Conservation (phyloP, 2,797 vertebrate genomes). For the Cuculus canorus region DNA sequence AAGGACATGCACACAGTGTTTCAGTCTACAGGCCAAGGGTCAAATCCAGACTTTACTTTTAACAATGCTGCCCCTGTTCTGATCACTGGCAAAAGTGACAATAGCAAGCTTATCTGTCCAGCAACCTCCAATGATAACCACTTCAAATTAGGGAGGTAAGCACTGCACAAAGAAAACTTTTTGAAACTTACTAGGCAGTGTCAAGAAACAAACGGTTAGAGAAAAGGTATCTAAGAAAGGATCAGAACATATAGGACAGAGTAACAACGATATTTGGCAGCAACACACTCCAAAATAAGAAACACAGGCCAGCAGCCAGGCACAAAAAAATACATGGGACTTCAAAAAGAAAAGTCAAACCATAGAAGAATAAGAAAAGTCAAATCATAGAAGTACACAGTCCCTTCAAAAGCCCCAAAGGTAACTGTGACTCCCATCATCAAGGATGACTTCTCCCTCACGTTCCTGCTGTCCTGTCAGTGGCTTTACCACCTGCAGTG, state of each 20-base stretch:
- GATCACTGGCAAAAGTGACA: not conserved
- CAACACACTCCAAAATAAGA: not conserved
- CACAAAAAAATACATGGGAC: not conserved
- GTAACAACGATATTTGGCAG: not conserved
- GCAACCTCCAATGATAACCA: not conserved
- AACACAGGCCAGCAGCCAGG: not conserved
- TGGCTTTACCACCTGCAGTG: not conserved
- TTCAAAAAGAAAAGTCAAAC: not conserved
- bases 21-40: not conserved
- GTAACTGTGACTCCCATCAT: not conserved
- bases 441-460: not conserved
- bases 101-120: not conserved
- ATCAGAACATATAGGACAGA: fast-evolving
- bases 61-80: not conserved
- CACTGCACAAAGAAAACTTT: not conserved
- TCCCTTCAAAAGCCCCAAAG: not conserved
- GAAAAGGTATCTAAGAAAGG: not conserved
- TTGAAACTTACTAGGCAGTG: not conserved
- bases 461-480: not conserved
- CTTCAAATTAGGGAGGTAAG: not conserved
- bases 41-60: not conserved
- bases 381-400: not conserved
- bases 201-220: not conserved
- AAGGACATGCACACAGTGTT: not conserved
- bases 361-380: not conserved